Evolutionary conservation across 2,888 invertebrate genomes (phyloP).

Genomic region (Mellilla xanthometata): DNA sequence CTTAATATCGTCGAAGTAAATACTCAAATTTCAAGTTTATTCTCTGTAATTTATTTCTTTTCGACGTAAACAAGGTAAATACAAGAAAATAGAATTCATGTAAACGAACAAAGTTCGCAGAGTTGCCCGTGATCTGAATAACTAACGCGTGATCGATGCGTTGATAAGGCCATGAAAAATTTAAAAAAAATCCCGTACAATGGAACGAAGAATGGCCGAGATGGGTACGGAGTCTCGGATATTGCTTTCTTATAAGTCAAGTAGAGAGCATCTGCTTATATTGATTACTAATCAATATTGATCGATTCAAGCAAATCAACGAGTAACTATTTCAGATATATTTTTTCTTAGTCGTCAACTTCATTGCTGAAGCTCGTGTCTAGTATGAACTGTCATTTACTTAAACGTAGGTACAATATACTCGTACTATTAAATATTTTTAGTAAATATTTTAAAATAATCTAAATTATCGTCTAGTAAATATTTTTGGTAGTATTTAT

Average conservation of each 20-base stretch:
- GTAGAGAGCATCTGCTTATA: neutral
- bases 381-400: too few species aligned
- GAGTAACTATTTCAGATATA: too few species aligned
- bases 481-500: too few species aligned
- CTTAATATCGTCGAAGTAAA: too few species aligned
- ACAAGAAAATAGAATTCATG: constrained; percentile 63
- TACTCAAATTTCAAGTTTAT: neutral
- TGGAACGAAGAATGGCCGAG: constrained; percentile 52
- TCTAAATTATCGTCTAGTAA: too few species aligned
- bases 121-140: constrained; percentile 73
- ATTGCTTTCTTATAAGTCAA: constrained; percentile 51
- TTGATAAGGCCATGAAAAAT: constrained; percentile 73
- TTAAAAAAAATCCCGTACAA: constrained; percentile 62
- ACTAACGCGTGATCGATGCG: constrained; percentile 70
- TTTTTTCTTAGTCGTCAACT: too few species aligned
- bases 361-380: too few species aligned
- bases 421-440: too few species aligned
- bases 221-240: constrained; percentile 52
- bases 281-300: constrained; percentile 3
- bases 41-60: neutral
- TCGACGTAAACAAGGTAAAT: constrained; percentile 53
- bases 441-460: too few species aligned
- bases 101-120: constrained; percentile 72
- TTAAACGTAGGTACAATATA: too few species aligned
- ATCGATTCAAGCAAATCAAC: too few species aligned